Conservation (phyloP, 2,797 vertebrate species). For the Dromococcyx pavoninus region DNA sequence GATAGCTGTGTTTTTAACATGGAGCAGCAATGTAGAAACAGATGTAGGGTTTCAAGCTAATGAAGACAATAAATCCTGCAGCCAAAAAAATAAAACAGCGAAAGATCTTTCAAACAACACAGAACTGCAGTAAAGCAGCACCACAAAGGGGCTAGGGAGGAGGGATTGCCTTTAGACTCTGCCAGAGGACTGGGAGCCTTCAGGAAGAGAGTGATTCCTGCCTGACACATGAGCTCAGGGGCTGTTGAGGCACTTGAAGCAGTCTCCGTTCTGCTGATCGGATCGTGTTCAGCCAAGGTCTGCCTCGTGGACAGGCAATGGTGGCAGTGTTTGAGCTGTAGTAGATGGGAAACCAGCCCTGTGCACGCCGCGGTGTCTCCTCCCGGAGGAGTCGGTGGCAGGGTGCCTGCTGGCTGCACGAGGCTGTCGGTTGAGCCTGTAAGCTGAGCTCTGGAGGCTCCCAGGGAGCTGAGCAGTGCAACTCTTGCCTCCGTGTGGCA, state of each 20-base stretch:
- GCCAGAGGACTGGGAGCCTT: background rate
- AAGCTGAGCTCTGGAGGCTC: background rate
- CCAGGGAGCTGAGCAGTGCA: background rate
- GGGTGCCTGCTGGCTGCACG: background rate
- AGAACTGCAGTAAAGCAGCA: conserved; percentile 20
- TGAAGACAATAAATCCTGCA: conserved; percentile 57
- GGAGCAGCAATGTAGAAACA: conserved; percentile 19
- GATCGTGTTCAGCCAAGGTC: background rate
- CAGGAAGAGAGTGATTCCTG: background rate
- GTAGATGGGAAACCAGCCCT: background rate
- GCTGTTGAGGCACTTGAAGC: background rate
- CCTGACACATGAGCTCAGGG: background rate
- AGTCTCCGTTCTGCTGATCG: fast-evolving
- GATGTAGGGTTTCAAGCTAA: conserved; percentile 14
- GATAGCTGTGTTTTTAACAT: conserved; percentile 46
- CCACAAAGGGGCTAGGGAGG: background rate
- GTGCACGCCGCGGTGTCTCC: fast-evolving
- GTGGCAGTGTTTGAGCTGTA: background rate
- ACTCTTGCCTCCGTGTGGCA: background rate
- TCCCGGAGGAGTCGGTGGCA: background rate
- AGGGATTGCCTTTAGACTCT: background rate
- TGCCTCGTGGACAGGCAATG: fast-evolving
- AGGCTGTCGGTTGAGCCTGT: background rate
- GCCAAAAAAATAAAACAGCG: background rate
- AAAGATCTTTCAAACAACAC: conserved; percentile 5